Percentiles rank a stretch among this genome's conserved stretches.
Conservation (phyloP, 2,797 vertebrate species). For the Chelonia mydas region DNA sequence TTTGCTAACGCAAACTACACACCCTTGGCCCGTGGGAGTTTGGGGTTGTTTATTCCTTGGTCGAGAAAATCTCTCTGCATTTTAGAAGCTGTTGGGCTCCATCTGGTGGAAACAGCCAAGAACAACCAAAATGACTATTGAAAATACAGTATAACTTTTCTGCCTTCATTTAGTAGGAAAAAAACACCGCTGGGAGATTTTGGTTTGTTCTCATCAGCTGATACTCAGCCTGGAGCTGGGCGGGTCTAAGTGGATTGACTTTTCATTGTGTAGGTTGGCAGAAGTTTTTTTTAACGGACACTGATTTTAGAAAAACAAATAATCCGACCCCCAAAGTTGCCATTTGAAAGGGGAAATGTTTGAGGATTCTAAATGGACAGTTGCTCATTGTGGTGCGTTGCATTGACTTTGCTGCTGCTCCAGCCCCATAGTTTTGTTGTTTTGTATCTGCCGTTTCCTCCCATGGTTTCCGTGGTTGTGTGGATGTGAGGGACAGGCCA, state of each 20-base stretch:
- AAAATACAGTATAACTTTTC: background rate
- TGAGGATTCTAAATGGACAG: background rate
- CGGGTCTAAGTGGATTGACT: background rate
- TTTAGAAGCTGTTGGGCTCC: background rate
- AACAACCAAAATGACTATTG: background rate
- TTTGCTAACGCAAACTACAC: accelerated
- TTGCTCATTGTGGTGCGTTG: background rate
- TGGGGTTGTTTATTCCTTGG: background rate
- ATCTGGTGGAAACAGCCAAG: background rate
- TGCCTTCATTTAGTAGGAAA: background rate
- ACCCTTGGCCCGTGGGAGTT: background rate
- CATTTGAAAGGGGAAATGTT: background rate
- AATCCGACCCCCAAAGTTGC: background rate
- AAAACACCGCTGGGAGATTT: background rate
- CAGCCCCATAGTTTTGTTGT: background rate
- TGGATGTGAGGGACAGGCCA: background rate
- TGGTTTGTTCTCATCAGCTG: background rate
- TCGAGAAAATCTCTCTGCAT: accelerated
- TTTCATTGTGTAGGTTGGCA: background rate
- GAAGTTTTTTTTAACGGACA: background rate
- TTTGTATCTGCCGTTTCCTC: background rate
- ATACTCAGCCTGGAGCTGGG: background rate
- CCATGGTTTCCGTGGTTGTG: accelerated
- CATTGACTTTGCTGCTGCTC: background rate
- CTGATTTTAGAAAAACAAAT: background rate